These are phyloP conservation scores for Sarcophaga carnaria DNA, from an alignment of 2,888 invertebrate genomes.

Conservation along the genomic window DNA sequence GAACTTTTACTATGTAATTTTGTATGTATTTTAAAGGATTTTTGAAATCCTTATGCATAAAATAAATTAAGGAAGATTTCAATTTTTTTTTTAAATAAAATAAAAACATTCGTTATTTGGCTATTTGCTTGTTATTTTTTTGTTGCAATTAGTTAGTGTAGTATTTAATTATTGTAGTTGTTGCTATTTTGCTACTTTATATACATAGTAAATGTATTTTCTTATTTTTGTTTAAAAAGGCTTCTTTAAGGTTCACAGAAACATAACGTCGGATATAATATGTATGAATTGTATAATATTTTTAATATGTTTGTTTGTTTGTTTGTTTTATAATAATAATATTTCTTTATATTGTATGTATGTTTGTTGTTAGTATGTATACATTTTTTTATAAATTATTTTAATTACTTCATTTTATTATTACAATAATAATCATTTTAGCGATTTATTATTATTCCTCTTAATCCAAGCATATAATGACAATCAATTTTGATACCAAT, in stretches of 20 bases:
- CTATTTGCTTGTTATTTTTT: constrained; percentile 61
- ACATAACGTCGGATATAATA: constrained; percentile 66
- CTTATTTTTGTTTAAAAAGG: constrained; percentile 55
- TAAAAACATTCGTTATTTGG: constrained; percentile 52
- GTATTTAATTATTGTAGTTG: not conserved
- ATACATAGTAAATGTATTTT: constrained; percentile 13
- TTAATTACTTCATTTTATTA: constrained; percentile 35
- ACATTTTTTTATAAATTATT: constrained; percentile 58
- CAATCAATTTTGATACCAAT: constrained; percentile 8
- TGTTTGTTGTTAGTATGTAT: constrained; percentile 20
- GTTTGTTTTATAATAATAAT: constrained; percentile 63
- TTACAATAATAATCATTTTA: too few species aligned
- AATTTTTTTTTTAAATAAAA: constrained; percentile 18
- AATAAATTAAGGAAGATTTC: too few species aligned
- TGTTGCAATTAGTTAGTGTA: constrained; percentile 27
- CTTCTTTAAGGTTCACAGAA: constrained; percentile 71
- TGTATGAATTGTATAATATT: constrained; percentile 48
- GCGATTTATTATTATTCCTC: too few species aligned
- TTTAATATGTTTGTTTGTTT: constrained; percentile 64
- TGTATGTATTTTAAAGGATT: too few species aligned
- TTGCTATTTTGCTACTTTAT: not conserved
- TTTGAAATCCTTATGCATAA: too few species aligned
- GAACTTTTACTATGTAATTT: too few species aligned
- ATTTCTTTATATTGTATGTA: constrained; percentile 56
- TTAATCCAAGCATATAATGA: too few species aligned